These are phyloP conservation scores for Drosophila subobscura DNA, from an alignment of 1,140 invertebrate species.

Conservation along the genomic window DNA sequence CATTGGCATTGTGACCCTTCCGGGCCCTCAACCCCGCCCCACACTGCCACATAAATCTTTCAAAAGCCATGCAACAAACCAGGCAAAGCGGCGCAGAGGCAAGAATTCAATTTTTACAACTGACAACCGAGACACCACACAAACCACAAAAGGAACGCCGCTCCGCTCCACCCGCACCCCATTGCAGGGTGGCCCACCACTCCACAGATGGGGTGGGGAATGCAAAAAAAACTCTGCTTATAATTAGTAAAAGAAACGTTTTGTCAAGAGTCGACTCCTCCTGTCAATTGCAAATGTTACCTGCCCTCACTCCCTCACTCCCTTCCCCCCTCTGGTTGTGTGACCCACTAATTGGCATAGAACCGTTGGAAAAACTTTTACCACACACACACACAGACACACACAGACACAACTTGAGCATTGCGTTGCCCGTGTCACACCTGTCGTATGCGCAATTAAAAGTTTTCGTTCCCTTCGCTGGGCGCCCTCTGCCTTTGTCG, in stretches of 20 bases:
- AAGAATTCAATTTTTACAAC: slow-evolving; percentile 76
- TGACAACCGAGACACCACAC: slow-evolving; percentile 67
- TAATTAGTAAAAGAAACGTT: slow-evolving; percentile 54
- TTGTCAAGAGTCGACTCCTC: neutral
- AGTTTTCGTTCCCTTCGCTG: slow-evolving; percentile 52
- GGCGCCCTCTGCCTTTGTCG: neutral
- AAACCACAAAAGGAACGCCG: slow-evolving; percentile 40
- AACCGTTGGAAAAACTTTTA: slow-evolving; percentile 39
- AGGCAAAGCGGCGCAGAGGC: slow-evolving; percentile 7
- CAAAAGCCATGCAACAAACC: slow-evolving; percentile 68
- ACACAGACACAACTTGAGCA: slow-evolving; percentile 20
- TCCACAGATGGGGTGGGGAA: slow-evolving; percentile 14
- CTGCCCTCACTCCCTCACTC: too few relatives aligned
- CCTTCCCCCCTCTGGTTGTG: neutral
- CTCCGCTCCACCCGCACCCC: neutral
- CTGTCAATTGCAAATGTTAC: slow-evolving; percentile 59
- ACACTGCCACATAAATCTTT: slow-evolving; percentile 68
- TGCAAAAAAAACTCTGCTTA: slow-evolving; percentile 34
- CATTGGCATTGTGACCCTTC: slow-evolving; percentile 49
- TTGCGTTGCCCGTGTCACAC: slow-evolving; percentile 51
- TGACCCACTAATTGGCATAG: slow-evolving; percentile 45
- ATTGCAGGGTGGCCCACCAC: too few relatives aligned
- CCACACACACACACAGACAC: slow-evolving; percentile 1
- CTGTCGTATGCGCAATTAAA: slow-evolving; percentile 77
- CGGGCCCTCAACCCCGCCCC: neutral